phyloP scores from a whole-genome alignment of 1,140 invertebrate species.

The Bicyclus anynana region DNA sequence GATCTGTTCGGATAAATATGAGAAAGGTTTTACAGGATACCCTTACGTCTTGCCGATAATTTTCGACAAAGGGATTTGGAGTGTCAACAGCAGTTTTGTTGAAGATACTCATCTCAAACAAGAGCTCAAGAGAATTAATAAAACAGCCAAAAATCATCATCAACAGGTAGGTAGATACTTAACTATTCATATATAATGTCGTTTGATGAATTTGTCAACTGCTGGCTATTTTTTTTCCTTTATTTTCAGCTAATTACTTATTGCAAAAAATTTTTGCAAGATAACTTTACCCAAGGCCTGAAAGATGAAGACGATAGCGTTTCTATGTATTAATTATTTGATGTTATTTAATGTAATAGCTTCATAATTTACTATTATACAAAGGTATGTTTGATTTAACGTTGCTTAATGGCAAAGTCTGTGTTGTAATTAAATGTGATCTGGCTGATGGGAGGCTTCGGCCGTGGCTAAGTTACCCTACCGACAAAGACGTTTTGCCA shows the following conservation, averaged over 20 bases:
- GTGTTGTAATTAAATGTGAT: too few relatives aligned
- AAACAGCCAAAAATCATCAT: conserved; percentile 34
- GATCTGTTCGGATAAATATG: too few relatives aligned
- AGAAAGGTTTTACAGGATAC: conserved; percentile 31
- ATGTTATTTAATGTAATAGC: neutral
- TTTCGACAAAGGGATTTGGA: conserved; percentile 38
- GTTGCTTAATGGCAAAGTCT: neutral
- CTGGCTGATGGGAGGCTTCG: too few relatives aligned
- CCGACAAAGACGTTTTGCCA: too few relatives aligned
- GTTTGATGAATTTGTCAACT: too few relatives aligned
- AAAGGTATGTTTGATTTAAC: too few relatives aligned
- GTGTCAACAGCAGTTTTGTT: conserved; percentile 37
- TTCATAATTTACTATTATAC: too few relatives aligned
- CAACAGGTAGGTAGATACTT: conserved; percentile 26
- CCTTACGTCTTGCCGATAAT: conserved; percentile 51
- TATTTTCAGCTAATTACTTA: conserved; percentile 48
- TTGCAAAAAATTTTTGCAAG: conserved; percentile 49
- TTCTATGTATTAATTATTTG: conserved; percentile 11
- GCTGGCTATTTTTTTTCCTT: neutral
- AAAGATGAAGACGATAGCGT: conserved; percentile 16
- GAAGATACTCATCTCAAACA: conserved; percentile 40
- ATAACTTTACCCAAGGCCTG: conserved; percentile 44
- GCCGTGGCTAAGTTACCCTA: too few relatives aligned
- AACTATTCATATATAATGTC: neutral
- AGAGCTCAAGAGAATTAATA: conserved; percentile 57